These are phyloP conservation scores for Cetonia aurata DNA, from an alignment of 2,888 invertebrate genomes.

Conservation along the genomic window DNA sequence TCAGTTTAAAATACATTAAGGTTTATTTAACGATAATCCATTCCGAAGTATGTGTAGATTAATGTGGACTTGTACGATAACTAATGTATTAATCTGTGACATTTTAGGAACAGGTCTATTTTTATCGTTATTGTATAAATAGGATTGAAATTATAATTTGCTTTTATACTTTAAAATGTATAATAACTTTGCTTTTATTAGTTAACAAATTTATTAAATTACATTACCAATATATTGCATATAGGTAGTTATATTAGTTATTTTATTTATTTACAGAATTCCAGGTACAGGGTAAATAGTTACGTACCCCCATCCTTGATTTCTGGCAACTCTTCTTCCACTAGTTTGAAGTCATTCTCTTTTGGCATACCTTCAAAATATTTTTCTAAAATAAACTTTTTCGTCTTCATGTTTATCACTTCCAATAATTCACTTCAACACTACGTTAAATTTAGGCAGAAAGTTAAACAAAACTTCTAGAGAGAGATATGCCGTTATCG, in stretches of 20 bases:
- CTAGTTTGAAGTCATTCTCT: slow-evolving; percentile 72
- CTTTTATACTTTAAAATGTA: too few relatives aligned
- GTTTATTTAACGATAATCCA: not conserved
- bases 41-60: not conserved
- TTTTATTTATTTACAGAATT: not conserved
- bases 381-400: slow-evolving; percentile 74
- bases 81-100: not conserved
- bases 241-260: too few relatives aligned
- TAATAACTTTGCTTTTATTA: too few relatives aligned
- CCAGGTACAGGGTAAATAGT: not conserved
- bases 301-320: slow-evolving; percentile 75
- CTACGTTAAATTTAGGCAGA: too few relatives aligned
- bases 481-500: too few relatives aligned
- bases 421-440: not conserved
- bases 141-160: too few relatives aligned
- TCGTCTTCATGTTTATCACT: slow-evolving; percentile 60
- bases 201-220: too few relatives aligned
- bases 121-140: too few relatives aligned
- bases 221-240: too few relatives aligned
- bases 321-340: slow-evolving; percentile 75
- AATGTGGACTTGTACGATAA: not conserved
- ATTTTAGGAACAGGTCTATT: not conserved
- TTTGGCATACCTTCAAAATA: slow-evolving; percentile 77
- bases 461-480: too few relatives aligned
- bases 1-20: not conserved